phyloP scores from a whole-genome alignment of 37 sponge, comb jelly and placozoan genomes.

The Chondrilla cf. caribensis region DNA sequence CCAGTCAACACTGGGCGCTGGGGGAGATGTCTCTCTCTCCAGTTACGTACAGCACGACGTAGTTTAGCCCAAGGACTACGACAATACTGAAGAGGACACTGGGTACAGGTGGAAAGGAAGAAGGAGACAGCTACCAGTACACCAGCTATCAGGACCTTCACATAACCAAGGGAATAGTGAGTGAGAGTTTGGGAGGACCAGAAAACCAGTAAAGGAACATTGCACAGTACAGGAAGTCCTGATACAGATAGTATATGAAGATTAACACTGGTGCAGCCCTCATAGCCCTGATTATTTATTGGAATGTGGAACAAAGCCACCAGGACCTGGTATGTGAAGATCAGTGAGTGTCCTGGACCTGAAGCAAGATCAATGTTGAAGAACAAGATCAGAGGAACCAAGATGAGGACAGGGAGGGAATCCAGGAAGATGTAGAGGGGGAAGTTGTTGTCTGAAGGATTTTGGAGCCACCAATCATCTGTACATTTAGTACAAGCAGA shows the following conservation, averaged over 20 bases:
- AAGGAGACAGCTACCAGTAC: background rate
- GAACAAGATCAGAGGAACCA: background rate
- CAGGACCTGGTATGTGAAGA: slow-evolving; percentile 18
- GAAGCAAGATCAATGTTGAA: slow-evolving; percentile 19
- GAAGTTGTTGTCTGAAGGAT: too few relatives aligned
- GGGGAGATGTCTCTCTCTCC: slow-evolving; percentile 3
- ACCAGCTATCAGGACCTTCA: background rate
- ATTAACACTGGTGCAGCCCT: background rate
- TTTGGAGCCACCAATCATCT: too few relatives aligned
- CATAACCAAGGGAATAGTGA: background rate
- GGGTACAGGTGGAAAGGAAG: background rate
- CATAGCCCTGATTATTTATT: background rate
- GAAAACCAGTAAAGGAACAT: too few relatives aligned
- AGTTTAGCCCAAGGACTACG: background rate
- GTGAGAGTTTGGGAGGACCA: too few relatives aligned
- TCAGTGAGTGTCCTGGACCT: slow-evolving; percentile 2
- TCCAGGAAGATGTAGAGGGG: slow-evolving; percentile 2
- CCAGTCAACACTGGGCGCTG: background rate
- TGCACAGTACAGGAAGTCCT: background rate
- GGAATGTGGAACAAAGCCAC: background rate
- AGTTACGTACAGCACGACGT: background rate
- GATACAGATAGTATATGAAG: background rate
- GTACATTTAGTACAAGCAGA: too few relatives aligned
- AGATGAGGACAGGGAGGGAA: slow-evolving; percentile 2
- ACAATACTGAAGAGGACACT: background rate